Evolutionary conservation across 1,140 invertebrate species (phyloP).

Genomic region (Bombus superbus): DNA sequence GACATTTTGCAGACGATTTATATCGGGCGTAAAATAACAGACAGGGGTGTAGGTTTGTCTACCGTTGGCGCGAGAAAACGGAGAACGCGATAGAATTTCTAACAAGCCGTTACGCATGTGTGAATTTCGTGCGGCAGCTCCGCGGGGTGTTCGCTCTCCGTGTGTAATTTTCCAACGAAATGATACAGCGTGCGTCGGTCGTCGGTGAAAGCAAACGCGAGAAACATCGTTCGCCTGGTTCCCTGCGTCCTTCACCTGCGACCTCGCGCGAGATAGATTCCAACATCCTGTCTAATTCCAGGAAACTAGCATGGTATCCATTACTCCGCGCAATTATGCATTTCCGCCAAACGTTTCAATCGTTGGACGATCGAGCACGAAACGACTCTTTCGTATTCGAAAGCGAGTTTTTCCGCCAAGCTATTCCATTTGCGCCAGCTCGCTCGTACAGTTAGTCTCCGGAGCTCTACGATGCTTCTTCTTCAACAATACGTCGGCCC

Average conservation of each 20-base stretch:
- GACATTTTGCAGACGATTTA: slow-evolving; percentile 42
- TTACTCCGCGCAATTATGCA: not conserved
- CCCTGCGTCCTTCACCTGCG: slow-evolving; percentile 60
- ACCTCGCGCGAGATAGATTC: slow-evolving; percentile 53
- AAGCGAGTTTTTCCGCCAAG: not conserved
- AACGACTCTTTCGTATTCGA: not conserved
- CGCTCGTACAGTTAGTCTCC: not conserved
- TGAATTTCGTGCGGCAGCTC: slow-evolving; percentile 2
- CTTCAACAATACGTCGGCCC: not conserved
- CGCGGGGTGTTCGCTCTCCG: slow-evolving; percentile 8
- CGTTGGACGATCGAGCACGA: not conserved
- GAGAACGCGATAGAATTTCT: slow-evolving; percentile 22
- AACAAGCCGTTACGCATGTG: slow-evolving; percentile 43
- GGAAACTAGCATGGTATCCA: slow-evolving; percentile 33
- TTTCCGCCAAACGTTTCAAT: not conserved
- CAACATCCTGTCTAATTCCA: slow-evolving; percentile 53
- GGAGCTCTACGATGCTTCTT: not conserved
- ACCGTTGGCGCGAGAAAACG: not conserved
- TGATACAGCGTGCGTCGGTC: slow-evolving; percentile 33
- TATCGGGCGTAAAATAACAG: not conserved
- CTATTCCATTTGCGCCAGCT: not conserved
- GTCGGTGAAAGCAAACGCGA: slow-evolving; percentile 33
- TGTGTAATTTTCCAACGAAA: slow-evolving; percentile 60
- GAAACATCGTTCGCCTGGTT: slow-evolving; percentile 31
- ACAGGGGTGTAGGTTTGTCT: not conserved